Evolutionary conservation across 2,113 vertebrate species (phyloP), one percentile per base, ranked within the genome.

Genomic region (Corvus moneduloides): DNA sequence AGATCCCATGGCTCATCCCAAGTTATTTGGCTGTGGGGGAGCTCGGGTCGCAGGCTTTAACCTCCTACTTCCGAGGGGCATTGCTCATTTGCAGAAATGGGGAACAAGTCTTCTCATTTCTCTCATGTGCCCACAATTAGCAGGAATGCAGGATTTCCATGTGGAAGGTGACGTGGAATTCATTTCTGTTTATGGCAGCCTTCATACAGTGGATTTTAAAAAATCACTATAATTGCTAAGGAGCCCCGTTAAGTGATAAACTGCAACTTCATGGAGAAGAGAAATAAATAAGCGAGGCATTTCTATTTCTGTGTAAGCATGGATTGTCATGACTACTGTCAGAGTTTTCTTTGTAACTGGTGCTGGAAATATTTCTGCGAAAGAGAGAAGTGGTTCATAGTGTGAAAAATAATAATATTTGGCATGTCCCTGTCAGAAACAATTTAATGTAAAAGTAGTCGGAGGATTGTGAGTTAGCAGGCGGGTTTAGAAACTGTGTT

Each of bases 381-480:
- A 79, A 95, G 80, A 83, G 63, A 91, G 86, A 84, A 89, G 74
- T 91, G 66, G 75, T 84, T 90, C 71, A 2, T 6, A 63, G 84
- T 89, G 77, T 93, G 91, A 96, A 96, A 94, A 96, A 96, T 96
- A 96, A 96, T 95, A 96, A 96, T 95, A 92, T 97, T 95, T 95
- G 94, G 89, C 94, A 77, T 93, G 72, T 96, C 81, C 52, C 87
- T 95, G 90, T 95, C 93, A 95, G 76, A 94, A 94, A 77, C 90
- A 90, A 94, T 95, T 92, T 89, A 77, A 84, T 87, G 59, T 84
- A 83, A 71, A 90, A 87, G 67, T 28, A 75, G 54, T 89, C 0
- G 1, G 77, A 94, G 83, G 88, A 58, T 22, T 6, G 10, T 4
- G 56, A 90, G 73, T 89, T 95, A 89, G 80, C 54, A 35, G 80